Percentiles rank a stretch among this genome's conserved stretches.
Evolutionary conservation across 2,888 invertebrate genomes (phyloP).

Genomic region (Tetropium fuscum): DNA sequence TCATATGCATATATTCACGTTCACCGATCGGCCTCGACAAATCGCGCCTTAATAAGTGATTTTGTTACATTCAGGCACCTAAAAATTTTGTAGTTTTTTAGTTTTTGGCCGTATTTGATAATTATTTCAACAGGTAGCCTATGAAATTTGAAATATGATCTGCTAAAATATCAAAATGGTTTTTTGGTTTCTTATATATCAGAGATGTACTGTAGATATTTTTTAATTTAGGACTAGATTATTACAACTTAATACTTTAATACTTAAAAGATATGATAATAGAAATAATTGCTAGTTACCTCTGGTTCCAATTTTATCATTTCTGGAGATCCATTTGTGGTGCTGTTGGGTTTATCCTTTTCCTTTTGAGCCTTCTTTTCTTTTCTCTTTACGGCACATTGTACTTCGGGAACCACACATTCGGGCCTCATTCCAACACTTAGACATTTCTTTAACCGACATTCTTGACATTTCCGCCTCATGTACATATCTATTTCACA

Average conservation of each 20-base stretch:
- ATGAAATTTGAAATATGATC: too few species aligned
- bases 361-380: slow-evolving; percentile 95
- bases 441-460: slow-evolving; percentile 96
- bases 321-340: slow-evolving; percentile 75
- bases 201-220: too few species aligned
- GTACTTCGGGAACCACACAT: slow-evolving; percentile 97
- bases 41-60: too few species aligned
- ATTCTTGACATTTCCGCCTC: slow-evolving; percentile 98
- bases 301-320: slow-evolving; percentile 65
- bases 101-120: too few species aligned
- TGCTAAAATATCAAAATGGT: too few species aligned
- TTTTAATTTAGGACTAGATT: too few species aligned
- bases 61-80: too few species aligned
- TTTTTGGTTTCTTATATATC: too few species aligned
- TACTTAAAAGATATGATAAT: background rate
- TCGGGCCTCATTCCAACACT: slow-evolving; percentile 99
- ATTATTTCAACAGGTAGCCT: too few species aligned
- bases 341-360: slow-evolving; percentile 87
- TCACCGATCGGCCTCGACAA: too few species aligned
- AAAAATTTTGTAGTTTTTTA: too few species aligned
- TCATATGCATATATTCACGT: too few species aligned
- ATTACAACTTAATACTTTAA: background rate
- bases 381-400: slow-evolving; percentile 95
- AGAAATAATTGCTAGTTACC: slow-evolving; percentile 49
- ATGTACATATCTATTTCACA: slow-evolving; percentile 99